phyloP scores from a whole-genome alignment of 2,888 invertebrate genomes.

The Ichneumon xanthorius region DNA sequence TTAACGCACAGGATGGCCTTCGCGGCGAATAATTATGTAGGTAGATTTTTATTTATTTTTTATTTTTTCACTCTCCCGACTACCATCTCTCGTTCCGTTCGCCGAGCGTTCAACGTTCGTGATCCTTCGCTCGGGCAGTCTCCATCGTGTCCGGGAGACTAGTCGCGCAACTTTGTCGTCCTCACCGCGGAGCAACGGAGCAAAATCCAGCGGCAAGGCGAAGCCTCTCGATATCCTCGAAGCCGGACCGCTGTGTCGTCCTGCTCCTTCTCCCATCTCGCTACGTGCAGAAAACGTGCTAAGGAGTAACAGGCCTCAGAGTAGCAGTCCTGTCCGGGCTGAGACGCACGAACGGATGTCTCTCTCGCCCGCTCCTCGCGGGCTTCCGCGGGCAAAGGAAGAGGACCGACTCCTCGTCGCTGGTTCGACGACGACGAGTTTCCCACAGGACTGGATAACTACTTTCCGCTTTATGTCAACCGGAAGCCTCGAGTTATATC shows the following conservation, averaged over 20 bases:
- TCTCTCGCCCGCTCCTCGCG: constrained; percentile 28
- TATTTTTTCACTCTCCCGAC: constrained; percentile 50
- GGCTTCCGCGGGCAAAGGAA: background rate
- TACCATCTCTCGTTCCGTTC: constrained; percentile 18
- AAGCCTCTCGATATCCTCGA: background rate
- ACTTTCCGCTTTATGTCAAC: constrained; percentile 67
- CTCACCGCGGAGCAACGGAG: constrained; percentile 17
- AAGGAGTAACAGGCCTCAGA: constrained; percentile 46
- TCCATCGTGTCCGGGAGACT: constrained; percentile 33
- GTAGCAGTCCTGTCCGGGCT: constrained; percentile 25
- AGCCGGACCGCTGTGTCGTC: background rate
- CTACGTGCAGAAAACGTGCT: constrained; percentile 12
- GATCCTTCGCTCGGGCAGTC: constrained; percentile 50
- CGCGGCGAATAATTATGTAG: constrained; percentile 81
- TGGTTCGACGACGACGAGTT: constrained; percentile 17
- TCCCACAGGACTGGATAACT: constrained; percentile 61
- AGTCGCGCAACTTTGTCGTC: constrained; percentile 54
- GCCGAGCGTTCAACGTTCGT: constrained; percentile 43
- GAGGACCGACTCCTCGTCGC: background rate
- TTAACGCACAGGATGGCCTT: constrained; percentile 81
- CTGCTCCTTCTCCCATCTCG: background rate
- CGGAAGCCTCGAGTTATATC: constrained; percentile 66
- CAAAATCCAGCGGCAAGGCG: background rate
- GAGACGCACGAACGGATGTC: constrained; percentile 31
- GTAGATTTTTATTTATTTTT: constrained; percentile 74